These are phyloP conservation scores for Tetranychus urticae DNA, from an alignment of 1,140 invertebrate species.

Conservation along the genomic window DNA sequence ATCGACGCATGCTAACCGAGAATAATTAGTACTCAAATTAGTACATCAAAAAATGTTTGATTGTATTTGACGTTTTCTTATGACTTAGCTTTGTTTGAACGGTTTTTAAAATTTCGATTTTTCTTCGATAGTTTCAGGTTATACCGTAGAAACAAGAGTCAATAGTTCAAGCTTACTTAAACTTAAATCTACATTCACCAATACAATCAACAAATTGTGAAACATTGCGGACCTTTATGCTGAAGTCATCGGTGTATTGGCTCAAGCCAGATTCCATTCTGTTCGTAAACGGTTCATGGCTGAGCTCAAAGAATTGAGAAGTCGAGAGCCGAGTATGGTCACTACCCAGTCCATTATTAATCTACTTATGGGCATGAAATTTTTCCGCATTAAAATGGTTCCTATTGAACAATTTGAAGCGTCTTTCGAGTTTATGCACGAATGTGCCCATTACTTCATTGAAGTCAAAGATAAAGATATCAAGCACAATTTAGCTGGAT, in stretches of 20 bases:
- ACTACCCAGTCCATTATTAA: slow-evolving; percentile 89
- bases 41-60: too few species aligned
- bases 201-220: too few species aligned
- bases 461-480: slow-evolving; percentile 98
- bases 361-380: slow-evolving; percentile 97
- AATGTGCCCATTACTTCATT: slow-evolving; percentile 90
- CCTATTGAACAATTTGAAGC: slow-evolving; percentile 98
- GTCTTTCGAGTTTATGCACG: slow-evolving; percentile 93
- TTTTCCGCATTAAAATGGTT: slow-evolving; percentile 93
- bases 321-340: slow-evolving; percentile 59
- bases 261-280: slow-evolving; percentile 74
- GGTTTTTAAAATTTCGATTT: too few species aligned
- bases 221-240: slow-evolving; percentile 95
- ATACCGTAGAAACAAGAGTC: too few species aligned
- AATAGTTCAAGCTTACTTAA: too few species aligned
- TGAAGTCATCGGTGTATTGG: slow-evolving; percentile 92
- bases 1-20: too few species aligned
- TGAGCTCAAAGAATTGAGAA: slow-evolving; percentile 69
- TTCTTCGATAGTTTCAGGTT: too few species aligned
- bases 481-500: slow-evolving; percentile 83
- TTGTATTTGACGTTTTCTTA: too few species aligned
- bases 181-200: too few species aligned
- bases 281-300: slow-evolving; percentile 76
- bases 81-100: too few species aligned
- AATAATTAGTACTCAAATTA: too few species aligned